Evolutionary conservation across 2,888 invertebrate genomes (phyloP).

Genomic region (Melipona bicolor): DNA sequence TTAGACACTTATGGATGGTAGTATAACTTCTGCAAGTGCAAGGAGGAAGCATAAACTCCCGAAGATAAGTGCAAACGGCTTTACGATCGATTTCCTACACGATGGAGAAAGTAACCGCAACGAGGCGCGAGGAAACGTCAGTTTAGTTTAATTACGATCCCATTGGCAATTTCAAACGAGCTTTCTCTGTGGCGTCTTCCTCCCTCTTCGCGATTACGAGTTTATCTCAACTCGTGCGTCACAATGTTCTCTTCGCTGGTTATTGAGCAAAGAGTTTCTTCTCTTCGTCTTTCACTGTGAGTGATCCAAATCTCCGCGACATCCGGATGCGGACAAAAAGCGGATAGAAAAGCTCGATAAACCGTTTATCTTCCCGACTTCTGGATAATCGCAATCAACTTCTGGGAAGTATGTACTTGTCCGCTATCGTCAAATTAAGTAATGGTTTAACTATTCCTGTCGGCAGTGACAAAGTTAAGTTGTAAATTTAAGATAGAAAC

Average conservation of each 20-base stretch:
- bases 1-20: neutral
- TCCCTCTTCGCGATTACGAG: neutral
- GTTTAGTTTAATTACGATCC: constrained; percentile 32
- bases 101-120: constrained; percentile 39
- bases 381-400: constrained; percentile 20
- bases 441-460: neutral
- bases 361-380: neutral
- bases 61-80: constrained; percentile 1
- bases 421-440: neutral
- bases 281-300: neutral
- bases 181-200: constrained; percentile 47
- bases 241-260: constrained; percentile 38
- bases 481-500: too few species aligned
- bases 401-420: neutral
- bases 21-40: neutral
- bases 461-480: neutral
- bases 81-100: constrained; percentile 53
- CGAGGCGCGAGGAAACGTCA: constrained; percentile 26
- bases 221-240: constrained; percentile 34
- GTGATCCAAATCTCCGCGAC: constrained; percentile 36
- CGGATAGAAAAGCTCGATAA: constrained; percentile 40
- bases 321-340: constrained; percentile 47
- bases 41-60: constrained; percentile 25
- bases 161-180: constrained; percentile 1
- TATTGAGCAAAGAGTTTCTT: neutral